Conservation (phyloP, 2,888 invertebrate species). For the Sphaerophoria taeniata region DNA sequence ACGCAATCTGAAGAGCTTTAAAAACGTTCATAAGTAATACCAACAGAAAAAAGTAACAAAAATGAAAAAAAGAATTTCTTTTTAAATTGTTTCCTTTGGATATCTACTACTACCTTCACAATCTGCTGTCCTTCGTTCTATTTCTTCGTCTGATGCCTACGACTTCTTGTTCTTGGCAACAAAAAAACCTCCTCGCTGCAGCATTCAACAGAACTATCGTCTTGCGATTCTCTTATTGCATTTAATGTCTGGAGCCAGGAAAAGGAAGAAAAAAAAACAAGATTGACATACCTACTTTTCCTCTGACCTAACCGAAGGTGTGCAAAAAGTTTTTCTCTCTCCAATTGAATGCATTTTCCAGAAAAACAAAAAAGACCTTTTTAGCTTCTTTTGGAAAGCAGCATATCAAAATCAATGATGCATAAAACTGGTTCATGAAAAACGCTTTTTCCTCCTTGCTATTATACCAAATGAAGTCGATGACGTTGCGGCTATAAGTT, state of each 20-base stretch:
- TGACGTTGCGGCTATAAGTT: too few species aligned
- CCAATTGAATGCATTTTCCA: too few species aligned
- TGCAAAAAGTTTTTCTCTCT: too few species aligned
- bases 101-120: not conserved
- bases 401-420: conserved; percentile 21
- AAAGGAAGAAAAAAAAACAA: conserved; percentile 36
- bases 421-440: conserved; percentile 27
- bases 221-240: not conserved
- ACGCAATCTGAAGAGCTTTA: too few species aligned
- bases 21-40: too few species aligned
- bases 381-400: not conserved
- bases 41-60: too few species aligned
- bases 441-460: not conserved
- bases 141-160: too few species aligned
- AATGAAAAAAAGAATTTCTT: not conserved
- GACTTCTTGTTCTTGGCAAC: not conserved
- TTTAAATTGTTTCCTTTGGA: not conserved
- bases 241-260: conserved; percentile 1
- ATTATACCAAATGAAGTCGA: too few species aligned
- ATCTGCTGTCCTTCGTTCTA: not conserved
- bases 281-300: too few species aligned
- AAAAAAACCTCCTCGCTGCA: not conserved
- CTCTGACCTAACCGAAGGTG: too few species aligned
- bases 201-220: not conserved
- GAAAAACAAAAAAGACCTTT: not conserved